A percentile compares a stretch with the other conserved stretches of the same genome.
These are phyloP conservation scores for Drosophila dunni DNA, from an alignment of 1,140 invertebrate genomes.

Conservation along the genomic window DNA sequence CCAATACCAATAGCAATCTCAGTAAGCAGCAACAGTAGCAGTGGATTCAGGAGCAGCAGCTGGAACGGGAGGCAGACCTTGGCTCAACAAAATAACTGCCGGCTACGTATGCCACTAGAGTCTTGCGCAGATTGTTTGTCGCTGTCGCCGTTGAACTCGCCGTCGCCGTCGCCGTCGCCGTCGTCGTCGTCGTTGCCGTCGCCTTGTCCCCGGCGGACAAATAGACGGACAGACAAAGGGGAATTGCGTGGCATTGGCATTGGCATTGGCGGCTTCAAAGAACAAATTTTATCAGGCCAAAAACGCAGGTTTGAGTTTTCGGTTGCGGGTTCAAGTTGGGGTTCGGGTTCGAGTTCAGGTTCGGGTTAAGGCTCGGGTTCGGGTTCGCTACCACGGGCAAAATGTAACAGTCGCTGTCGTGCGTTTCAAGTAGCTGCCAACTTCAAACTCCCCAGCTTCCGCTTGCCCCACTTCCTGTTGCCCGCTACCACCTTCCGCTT, in stretches of 20 bases:
- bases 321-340: constrained; percentile 50
- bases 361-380: constrained; percentile 34
- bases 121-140: constrained; percentile 77
- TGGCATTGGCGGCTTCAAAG: constrained; percentile 54
- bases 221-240: constrained; percentile 29
- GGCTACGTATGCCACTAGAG: constrained; percentile 48
- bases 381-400: constrained; percentile 19
- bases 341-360: constrained; percentile 32
- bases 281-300: constrained; percentile 56
- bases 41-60: neutral
- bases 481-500: constrained; percentile 10
- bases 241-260: constrained; percentile 48
- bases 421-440: constrained; percentile 71
- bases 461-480: neutral
- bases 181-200: constrained; percentile 24
- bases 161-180: constrained; percentile 30
- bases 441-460: constrained; percentile 56
- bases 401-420: constrained; percentile 54
- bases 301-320: constrained; percentile 46
- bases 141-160: constrained; percentile 16
- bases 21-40: neutral
- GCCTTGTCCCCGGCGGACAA: constrained; percentile 8
- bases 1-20: constrained; percentile 1
- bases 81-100: constrained; percentile 23
- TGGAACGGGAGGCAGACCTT: constrained; percentile 2